phyloP scores from a whole-genome alignment of 2,113 vertebrate species.

The Trochalopteron elliotii region DNA sequence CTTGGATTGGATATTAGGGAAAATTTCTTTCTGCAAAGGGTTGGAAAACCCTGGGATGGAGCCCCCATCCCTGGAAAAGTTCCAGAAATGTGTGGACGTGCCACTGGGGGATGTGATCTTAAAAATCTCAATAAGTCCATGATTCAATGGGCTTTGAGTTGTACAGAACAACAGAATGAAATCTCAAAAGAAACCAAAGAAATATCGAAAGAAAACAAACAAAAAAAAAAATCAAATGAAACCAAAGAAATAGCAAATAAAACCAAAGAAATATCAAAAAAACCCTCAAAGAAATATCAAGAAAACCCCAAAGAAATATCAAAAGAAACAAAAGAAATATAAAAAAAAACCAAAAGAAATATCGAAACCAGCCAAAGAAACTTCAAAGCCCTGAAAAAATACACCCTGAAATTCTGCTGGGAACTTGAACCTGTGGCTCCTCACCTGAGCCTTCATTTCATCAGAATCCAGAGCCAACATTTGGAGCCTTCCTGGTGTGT shows the following conservation, averaged over 20 bases:
- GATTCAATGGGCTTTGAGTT: background rate
- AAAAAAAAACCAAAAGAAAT: too few species aligned
- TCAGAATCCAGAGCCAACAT: background rate
- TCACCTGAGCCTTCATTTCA: fast-evolving
- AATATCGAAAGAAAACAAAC: too few species aligned
- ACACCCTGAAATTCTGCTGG: background rate
- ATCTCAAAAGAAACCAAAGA: background rate
- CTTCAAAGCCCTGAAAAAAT: background rate
- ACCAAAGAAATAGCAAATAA: too few species aligned
- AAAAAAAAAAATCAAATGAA: too few species aligned
- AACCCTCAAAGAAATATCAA: background rate
- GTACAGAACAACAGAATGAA: background rate
- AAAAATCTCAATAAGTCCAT: background rate
- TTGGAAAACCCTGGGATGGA: background rate
- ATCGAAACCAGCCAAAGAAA: background rate
- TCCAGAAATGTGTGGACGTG: background rate
- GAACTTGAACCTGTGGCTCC: background rate
- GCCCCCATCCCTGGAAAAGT: background rate
- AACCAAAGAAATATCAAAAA: background rate
- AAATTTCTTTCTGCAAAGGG: background rate
- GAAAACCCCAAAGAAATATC: background rate
- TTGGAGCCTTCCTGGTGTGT: background rate
- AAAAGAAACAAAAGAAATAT: too few species aligned
- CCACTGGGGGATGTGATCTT: background rate
- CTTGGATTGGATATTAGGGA: background rate